phyloP scores from a whole-genome alignment of 2,888 invertebrate species.

The Aromia moschata region DNA sequence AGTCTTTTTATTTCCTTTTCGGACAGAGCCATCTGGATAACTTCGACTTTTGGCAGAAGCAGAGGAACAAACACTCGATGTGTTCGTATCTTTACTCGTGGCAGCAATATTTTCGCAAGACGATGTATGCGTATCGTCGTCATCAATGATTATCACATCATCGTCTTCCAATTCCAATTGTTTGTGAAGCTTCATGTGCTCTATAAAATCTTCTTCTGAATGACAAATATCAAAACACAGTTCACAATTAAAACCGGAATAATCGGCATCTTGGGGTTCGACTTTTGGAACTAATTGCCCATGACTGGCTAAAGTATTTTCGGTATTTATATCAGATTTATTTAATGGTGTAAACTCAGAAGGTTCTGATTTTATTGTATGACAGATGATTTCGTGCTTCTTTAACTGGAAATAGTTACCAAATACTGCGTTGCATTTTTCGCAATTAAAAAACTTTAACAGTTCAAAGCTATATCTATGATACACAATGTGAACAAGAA shows the following conservation, averaged over 20 bases:
- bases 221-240: constrained; percentile 14
- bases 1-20: too few species aligned
- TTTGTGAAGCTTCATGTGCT: constrained; percentile 13
- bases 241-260: constrained; percentile 4
- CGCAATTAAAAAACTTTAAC: constrained; percentile 8
- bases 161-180: neutral
- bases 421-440: neutral
- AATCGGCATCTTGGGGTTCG: neutral
- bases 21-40: too few species aligned
- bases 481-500: neutral
- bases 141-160: neutral
- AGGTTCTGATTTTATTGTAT: constrained; percentile 6
- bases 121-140: neutral
- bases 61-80: too few species aligned
- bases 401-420: constrained; percentile 7
- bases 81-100: too few species aligned
- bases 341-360: neutral
- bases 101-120: too few species aligned
- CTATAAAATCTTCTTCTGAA: neutral
- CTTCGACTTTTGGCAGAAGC: too few species aligned
- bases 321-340: neutral
- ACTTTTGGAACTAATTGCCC: neutral
- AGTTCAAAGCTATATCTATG: neutral
- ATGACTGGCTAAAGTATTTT: neutral
- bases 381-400: constrained; percentile 5